Percentiles rank a stretch among this genome's conserved stretches.
Evolutionary conservation across 1,140 invertebrate species (phyloP).

Genomic region (Olivierus martensii): DNA sequence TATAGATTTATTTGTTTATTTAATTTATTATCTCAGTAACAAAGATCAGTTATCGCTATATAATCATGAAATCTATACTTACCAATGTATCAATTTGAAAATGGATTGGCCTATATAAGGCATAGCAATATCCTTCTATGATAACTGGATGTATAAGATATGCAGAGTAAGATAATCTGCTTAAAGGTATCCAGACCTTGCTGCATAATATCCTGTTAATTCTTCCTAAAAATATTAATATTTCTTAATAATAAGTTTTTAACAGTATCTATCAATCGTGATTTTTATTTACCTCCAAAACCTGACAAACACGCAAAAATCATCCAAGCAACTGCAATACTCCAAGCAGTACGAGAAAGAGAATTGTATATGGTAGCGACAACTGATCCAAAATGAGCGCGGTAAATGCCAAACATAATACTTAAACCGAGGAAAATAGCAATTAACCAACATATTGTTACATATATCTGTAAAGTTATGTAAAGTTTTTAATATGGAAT

Average conservation of each 20-base stretch:
- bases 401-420: conserved; percentile 12
- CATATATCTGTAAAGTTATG: too few relatives aligned
- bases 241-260: neutral
- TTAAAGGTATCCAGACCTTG: conserved; percentile 28
- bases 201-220: conserved; percentile 31
- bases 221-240: conserved; percentile 9
- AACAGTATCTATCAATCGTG: too few relatives aligned
- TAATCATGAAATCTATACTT: too few relatives aligned
- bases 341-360: conserved; percentile 29
- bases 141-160: conserved; percentile 32
- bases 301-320: conserved; percentile 33
- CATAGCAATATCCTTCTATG: too few relatives aligned
- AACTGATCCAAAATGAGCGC: conserved; percentile 1
- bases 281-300: conserved; percentile 11
- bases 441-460: conserved; percentile 4
- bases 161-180: conserved; percentile 30
- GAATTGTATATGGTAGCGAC: conserved; percentile 37
- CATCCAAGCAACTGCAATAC: conserved; percentile 33
- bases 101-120: too few relatives aligned
- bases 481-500: neutral
- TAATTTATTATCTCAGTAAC: too few relatives aligned
- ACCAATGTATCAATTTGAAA: too few relatives aligned
- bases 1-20: too few relatives aligned
- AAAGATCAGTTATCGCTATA: too few relatives aligned
- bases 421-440: conserved; percentile 5